Evolutionary conservation across 2,888 invertebrate species (phyloP).

Genomic region (Anaspis maculata): DNA sequence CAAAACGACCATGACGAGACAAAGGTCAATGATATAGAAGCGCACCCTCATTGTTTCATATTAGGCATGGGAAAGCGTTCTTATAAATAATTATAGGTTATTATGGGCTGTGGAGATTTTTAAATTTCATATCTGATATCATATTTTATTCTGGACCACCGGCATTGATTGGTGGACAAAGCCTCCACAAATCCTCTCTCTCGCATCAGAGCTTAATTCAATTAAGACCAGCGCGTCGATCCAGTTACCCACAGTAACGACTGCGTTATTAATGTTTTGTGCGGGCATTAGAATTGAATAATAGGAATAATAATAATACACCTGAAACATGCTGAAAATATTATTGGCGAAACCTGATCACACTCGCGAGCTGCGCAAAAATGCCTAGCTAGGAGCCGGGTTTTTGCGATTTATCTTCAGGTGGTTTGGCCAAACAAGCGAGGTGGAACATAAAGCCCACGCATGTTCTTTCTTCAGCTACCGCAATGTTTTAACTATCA

Average conservation of each 20-base stretch:
- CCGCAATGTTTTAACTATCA: conserved; percentile 30
- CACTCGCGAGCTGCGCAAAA: conserved; percentile 6
- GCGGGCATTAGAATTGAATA: no score
- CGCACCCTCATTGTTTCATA: conserved; percentile 36
- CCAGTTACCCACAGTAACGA: no score
- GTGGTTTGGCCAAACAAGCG: conserved; percentile 28
- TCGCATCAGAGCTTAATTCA: not conserved
- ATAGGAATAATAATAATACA: not conserved
- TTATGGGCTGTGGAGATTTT: conserved; percentile 31
- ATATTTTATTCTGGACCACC: conserved; percentile 38
- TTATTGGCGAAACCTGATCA: conserved; percentile 2
- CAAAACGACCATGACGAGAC: conserved; percentile 4
- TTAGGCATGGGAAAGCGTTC: conserved; percentile 37
- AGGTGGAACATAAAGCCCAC: conserved; percentile 33
- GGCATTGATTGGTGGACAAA: conserved; percentile 26
- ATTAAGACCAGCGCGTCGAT: no score
- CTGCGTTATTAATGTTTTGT: no score
- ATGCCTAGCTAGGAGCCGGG: conserved; percentile 2
- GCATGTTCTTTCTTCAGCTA: conserved; percentile 29
- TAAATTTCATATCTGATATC: conserved; percentile 34
- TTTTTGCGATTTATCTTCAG: conserved; percentile 23
- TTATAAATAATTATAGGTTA: conserved; percentile 35
- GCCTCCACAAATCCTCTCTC: conserved; percentile 1
- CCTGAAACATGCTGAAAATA: conserved; percentile 1
- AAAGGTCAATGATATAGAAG: conserved; percentile 16